Evolutionary conservation across 2,797 vertebrate species (phyloP), one percentile per base, ranked within the genome.

Genomic region (Avahi laniger): DNA sequence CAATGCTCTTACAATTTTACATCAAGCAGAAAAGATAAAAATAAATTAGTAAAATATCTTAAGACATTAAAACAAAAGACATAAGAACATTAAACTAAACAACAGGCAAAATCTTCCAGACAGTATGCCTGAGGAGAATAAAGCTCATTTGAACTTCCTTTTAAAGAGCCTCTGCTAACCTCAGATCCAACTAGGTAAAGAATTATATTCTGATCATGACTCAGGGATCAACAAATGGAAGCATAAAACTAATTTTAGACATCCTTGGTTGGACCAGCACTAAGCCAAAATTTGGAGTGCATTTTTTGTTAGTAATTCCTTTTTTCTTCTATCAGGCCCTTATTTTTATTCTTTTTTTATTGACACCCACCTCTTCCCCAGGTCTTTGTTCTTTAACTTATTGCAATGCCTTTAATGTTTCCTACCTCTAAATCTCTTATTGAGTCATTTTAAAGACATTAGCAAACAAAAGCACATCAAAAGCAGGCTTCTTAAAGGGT

Each of bases 1-100:
- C 57, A 33, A 46, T 59, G 8, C 33, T 67, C 14, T 96, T n/a
- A 43, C 61, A 72, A 61, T 69, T 93, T 78, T 69, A 83, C 22
- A 69, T 92, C 69, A 92, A 69, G 13, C 52, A 93, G 20, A 87
- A 57, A 86, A 86, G 30, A n/a, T 70, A 83, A 59, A 86, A 85
- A 41, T 72, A 48, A 72, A 72, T 83, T 87, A 81, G 41, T 70
- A 52, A 81, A 75, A 76, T 91, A 54, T 0, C 17, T 1, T 73
- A 52, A 65, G 63, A 67, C 72, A 26, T 76, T 73, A 92, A 90
- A 33, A 26, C 82, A 81, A 79, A 75, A 15, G 46, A 33, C 9
- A 75, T 48, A 30, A 91, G 12, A 94, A 61, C 4, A 57, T 96
- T 65, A 76, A 69, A 17, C 5, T 87, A 83, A 86, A 10, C 20